phyloP scores from a whole-genome alignment of 2,888 invertebrate species.

The Chromoteleia sp. region DNA sequence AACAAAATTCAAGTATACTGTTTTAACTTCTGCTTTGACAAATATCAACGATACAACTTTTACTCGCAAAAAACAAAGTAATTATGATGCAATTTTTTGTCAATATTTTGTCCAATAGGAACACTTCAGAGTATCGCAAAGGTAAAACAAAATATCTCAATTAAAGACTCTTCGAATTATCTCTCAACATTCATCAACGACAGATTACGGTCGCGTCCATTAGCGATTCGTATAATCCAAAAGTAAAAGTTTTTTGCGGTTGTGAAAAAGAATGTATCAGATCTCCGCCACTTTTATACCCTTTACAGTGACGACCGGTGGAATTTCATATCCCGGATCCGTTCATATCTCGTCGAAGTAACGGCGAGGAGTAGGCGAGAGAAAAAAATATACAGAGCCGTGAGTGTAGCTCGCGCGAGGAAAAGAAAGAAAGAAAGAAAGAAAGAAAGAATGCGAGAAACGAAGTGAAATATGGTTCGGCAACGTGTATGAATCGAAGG shows the following conservation, averaged over 20 bases:
- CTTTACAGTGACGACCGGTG: constrained; percentile 26
- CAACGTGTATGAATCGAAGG: constrained; percentile 78
- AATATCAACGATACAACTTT: too few relatives aligned
- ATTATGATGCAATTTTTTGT: too few relatives aligned
- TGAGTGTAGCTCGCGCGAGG: constrained; percentile 40
- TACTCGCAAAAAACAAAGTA: too few relatives aligned
- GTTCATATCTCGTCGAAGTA: constrained; percentile 62
- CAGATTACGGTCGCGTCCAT: constrained; percentile 67
- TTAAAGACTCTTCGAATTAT: too few relatives aligned
- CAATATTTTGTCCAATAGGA: too few relatives aligned
- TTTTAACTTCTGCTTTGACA: too few relatives aligned
- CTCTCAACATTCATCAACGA: not conserved
- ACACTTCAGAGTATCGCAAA: too few relatives aligned
- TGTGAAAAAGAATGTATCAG: constrained; percentile 45
- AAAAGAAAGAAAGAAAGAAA: too few relatives aligned
- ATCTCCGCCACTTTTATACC: constrained; percentile 52
- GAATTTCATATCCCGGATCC: constrained; percentile 55
- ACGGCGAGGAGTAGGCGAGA: constrained; percentile 32
- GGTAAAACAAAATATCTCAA: too few relatives aligned
- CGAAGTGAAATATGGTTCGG: constrained; percentile 73
- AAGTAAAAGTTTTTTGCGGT: constrained; percentile 71
- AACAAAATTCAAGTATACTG: too few relatives aligned
- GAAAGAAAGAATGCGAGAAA: constrained; percentile 69
- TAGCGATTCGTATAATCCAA: constrained; percentile 74
- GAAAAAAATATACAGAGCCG: constrained; percentile 59